Percentiles rank a stretch among this genome's conserved stretches.
Conservation (phyloP, 1,140 invertebrate species). For the Bombus fervidus region DNA sequence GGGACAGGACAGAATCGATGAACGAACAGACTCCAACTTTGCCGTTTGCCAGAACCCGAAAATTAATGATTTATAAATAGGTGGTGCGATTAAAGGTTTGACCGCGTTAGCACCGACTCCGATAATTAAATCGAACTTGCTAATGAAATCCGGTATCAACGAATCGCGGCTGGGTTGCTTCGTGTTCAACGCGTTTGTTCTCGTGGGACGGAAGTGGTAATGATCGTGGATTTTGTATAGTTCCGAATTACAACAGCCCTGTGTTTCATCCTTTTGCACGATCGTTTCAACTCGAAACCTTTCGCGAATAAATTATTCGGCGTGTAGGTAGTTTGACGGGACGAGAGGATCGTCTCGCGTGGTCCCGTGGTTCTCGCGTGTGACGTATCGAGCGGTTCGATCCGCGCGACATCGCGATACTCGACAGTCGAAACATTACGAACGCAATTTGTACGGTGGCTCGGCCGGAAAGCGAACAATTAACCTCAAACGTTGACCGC, state of each 20-base stretch:
- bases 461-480: constrained; percentile 30
- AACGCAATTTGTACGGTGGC: constrained; percentile 39
- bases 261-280: not conserved
- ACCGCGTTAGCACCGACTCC: not conserved
- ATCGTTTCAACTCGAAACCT: constrained; percentile 19
- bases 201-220: constrained; percentile 6
- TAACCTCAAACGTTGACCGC: constrained; percentile 36
- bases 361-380: not conserved
- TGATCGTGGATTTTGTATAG: constrained; percentile 18
- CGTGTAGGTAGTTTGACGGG: not conserved
- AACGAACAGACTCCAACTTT: too few species aligned
- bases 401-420: not conserved
- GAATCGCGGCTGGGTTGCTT: constrained; percentile 52
- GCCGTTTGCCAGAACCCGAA: not conserved
- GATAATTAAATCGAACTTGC: constrained; percentile 74
- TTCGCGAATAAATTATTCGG: not conserved
- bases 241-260: constrained; percentile 16
- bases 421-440: constrained; percentile 7
- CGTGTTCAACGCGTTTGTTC: constrained; percentile 3
- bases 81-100: constrained; percentile 58
- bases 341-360: not conserved
- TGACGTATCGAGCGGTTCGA: constrained; percentile 3
- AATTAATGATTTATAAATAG: constrained; percentile 65
- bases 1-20: too few species aligned
- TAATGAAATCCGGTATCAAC: constrained; percentile 75